phyloP scores from a whole-genome alignment of 2,888 invertebrate genomes.

The Scaptomyza parva region DNA sequence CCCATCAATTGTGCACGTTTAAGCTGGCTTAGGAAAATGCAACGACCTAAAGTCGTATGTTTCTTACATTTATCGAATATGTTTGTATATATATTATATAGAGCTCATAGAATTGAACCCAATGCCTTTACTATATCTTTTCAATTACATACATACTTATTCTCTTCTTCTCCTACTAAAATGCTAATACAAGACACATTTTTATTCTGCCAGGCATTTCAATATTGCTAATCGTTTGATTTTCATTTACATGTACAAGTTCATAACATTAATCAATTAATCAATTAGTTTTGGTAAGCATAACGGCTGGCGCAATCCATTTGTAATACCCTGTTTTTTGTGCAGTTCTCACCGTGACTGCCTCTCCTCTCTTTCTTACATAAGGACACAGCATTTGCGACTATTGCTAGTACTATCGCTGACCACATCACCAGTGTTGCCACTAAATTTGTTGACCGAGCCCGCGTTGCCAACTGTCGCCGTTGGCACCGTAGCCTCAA shows the following conservation, averaged over 20 bases:
- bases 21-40: conserved; percentile 72
- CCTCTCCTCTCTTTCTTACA: conserved; percentile 85
- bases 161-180: conserved; percentile 58
- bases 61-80: conserved; percentile 6
- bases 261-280: conserved; percentile 21
- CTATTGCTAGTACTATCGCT: conserved; percentile 89
- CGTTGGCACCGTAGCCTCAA: conserved; percentile 62
- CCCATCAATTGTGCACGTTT: conserved; percentile 18
- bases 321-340: conserved; percentile 57
- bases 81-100: conserved; percentile 7
- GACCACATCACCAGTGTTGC: conserved; percentile 91
- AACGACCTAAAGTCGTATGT: conserved; percentile 71
- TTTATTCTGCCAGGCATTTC: conserved; percentile 55
- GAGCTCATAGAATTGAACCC: conserved; percentile 71
- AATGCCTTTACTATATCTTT: conserved; percentile 33
- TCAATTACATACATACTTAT: conserved; percentile 39
- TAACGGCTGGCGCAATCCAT: conserved; percentile 58
- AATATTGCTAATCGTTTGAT: conserved; percentile 60
- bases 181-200: conserved; percentile 77
- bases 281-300: conserved; percentile 56
- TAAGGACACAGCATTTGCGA: conserved; percentile 89
- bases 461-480: conserved; percentile 68
- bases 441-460: conserved; percentile 87
- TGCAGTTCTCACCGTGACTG: conserved; percentile 12
- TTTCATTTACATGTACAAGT: conserved; percentile 28